These are phyloP conservation scores for Augochlora pura DNA, from an alignment of 1,140 invertebrate species.

Conservation along the genomic window DNA sequence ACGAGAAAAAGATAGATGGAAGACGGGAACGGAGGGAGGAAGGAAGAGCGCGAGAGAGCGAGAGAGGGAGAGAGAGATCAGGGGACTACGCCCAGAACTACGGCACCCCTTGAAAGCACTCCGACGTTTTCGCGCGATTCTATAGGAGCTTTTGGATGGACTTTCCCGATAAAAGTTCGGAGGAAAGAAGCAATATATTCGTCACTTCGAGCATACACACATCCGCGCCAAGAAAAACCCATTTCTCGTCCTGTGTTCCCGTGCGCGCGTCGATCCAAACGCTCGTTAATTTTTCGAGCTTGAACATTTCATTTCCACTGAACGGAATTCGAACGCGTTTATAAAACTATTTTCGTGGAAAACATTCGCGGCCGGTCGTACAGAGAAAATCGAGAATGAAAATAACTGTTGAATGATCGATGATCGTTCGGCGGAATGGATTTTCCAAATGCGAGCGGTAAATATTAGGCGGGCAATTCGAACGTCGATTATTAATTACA, in stretches of 20 bases:
- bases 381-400: neutral
- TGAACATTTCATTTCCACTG: no score
- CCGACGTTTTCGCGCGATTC: conserved; percentile 63
- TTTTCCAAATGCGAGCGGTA: neutral
- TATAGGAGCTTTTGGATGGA: conserved; percentile 63
- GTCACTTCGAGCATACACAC: conserved; percentile 59
- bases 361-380: neutral
- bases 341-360: no score
- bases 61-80: conserved; percentile 28
- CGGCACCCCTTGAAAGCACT: conserved; percentile 61
- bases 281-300: no score
- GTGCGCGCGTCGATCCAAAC: no score
- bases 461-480: neutral
- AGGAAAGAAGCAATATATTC: conserved; percentile 69
- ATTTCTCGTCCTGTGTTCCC: conserved; percentile 43
- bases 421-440: no score
- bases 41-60: conserved; percentile 12
- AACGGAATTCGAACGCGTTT: no score
- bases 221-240: conserved; percentile 33
- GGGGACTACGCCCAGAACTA: conserved; percentile 64
- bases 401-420: neutral
- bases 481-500: conserved; percentile 4
- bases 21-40: conserved; percentile 4
- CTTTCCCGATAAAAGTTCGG: conserved; percentile 61
- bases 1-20: neutral